These are phyloP conservation scores for Propithecus deckenii DNA, from an alignment of 2,797 vertebrate species.

Conservation along the genomic window DNA sequence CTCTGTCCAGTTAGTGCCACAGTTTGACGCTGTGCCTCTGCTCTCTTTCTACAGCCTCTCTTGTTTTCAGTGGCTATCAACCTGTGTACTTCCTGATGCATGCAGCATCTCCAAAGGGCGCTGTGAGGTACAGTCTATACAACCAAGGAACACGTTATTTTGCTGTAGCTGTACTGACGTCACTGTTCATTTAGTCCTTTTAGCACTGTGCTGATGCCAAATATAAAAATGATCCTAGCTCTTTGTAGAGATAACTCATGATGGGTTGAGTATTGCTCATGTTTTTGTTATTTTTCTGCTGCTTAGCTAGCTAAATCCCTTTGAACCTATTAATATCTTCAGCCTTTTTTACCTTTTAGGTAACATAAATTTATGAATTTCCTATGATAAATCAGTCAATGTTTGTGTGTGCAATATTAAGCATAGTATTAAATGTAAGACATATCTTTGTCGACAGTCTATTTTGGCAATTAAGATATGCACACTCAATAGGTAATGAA, in stretches of 20 bases:
- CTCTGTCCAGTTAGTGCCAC: background rate
- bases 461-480: background rate
- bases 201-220: background rate
- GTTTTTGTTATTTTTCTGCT: conserved; percentile 12
- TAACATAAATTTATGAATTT: conserved; percentile 3
- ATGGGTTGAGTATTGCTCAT: background rate
- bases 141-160: background rate
- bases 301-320: background rate
- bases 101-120: background rate
- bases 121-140: background rate
- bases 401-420: background rate
- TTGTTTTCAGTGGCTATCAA: background rate
- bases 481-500: background rate
- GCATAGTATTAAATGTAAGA: background rate
- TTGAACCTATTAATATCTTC: background rate
- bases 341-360: background rate
- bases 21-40: background rate
- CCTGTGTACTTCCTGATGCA: background rate
- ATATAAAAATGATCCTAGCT: background rate
- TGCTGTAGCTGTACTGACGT: background rate
- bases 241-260: background rate
- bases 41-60: background rate
- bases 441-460: conserved; percentile 1
- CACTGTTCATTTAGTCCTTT: conserved; percentile 14
- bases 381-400: background rate